Base-by-base conservation (phyloP, 2,888 invertebrate species). In the Drosophila barbarae region DNA sequence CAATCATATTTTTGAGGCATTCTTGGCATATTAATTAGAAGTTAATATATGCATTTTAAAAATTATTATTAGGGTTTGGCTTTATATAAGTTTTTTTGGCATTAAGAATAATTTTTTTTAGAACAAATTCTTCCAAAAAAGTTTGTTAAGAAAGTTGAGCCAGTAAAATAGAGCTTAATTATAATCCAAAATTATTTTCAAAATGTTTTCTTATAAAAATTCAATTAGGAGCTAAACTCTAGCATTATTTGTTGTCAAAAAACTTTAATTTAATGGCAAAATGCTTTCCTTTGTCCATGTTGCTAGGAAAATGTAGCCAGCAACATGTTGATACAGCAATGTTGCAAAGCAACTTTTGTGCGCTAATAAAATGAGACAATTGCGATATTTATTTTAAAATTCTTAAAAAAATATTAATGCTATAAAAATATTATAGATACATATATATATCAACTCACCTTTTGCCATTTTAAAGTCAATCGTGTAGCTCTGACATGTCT, bases 1-100 rank as follows among this genome's bases (percentile, higher is more conserved):
- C 32, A 49, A 53, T 46, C 54, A 50, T 54, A 64, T 53, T 63
- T 52, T 23, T 10, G n/a, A 41, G 10, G 26, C 35, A 65, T 66
- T 65, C 38, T 36, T 10, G 23, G 32, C 32, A 54, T 65, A 50
- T 38, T 54, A 65, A 65, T 65, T 49, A 2, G 28, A 5, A 13
- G 32, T 47, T 13, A 23, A 23, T 23, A 23, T 23, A 23, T 23
- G 4, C 5, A 23, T 21, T 21, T 21, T 21, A 2, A 21, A 2
- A 21, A 21, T 21, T 21, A 23, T 23, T 23, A 23, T 23, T 4
- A 23, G 23, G 23, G 23, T 1, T 23, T 23, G 23, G 23, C 23
- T 23, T 23, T 23, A 23, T 4, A 23, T 23, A 23, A 4, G 21
- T 21, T 21, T 21, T 4, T 23, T 23, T n/a, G n/a, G n/a, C n/a